A percentile compares a stretch with the other conserved stretches of the same genome.
Evolutionary conservation across 2,113 vertebrate species (phyloP).

Genomic region (Macrotis lagotis): DNA sequence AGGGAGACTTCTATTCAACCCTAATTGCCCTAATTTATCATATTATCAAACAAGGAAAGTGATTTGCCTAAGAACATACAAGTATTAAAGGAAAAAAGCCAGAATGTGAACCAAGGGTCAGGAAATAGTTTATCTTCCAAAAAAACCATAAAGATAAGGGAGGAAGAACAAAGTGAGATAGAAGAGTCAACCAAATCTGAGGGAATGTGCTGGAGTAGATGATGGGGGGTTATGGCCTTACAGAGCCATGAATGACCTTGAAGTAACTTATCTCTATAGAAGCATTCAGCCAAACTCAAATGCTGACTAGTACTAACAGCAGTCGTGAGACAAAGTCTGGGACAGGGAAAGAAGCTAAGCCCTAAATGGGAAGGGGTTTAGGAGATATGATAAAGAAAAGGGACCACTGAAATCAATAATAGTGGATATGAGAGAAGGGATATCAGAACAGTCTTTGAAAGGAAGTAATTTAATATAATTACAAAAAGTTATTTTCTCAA

Average conservation of each 20-base stretch:
- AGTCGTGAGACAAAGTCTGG: background rate
- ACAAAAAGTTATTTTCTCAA: background rate
- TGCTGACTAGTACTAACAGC: background rate
- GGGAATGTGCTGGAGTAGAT: no score
- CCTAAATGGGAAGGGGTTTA: background rate
- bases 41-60: background rate
- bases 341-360: no score
- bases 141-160: background rate
- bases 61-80: background rate
- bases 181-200: background rate
- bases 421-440: background rate
- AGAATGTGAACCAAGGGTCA: background rate
- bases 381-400: accelerated
- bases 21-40: background rate
- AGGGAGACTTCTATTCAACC: background rate
- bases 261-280: background rate
- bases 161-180: background rate
- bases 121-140: background rate
- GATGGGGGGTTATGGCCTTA: background rate
- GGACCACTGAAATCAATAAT: background rate
- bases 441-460: background rate
- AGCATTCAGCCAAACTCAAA: background rate
- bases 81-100: background rate
- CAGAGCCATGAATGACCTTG: background rate
- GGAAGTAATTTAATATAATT: background rate